Base-by-base conservation (phyloP, 37 sponge, comb jelly and placozoan species). In the Crambe crambe region DNA sequence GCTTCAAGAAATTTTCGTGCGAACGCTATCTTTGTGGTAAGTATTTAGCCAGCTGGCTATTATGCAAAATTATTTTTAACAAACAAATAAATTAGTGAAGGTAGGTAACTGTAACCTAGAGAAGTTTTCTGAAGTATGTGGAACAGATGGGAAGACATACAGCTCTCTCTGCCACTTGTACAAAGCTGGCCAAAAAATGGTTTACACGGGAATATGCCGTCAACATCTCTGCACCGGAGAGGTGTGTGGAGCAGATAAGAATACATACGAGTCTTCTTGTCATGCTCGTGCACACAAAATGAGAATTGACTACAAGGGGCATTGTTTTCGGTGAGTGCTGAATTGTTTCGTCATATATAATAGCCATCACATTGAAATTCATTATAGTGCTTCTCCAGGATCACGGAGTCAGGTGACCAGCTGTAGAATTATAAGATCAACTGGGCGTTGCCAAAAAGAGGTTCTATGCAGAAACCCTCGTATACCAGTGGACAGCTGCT, bases 221-320 rank as follows among this genome's bases (percentile, higher is more conserved):
- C 77, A 71, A 58, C 43, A 30, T 29, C 40, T 70, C 22, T 87
- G 87, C 66, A 67, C 36, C n/a, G 76, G 47, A 1, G 27, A 0
- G 29, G 87, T 87, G 54, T 87, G 87, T 76, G 87, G 87, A 27
- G 70, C 62, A 40, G 72, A 87, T 76, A 81, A 78, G 51, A 73
- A 47, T 39, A 87, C 82, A n/a, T 87, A 87, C 71, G 6, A 29
- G 0, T 87, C 87, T 30, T 3, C 71, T 34, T 87, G 87, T 58
- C 87, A 87, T 76, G 87, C 87, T 12, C 58, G 60, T 26, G 81
- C 87, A n/a, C 68, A 39, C 22, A 27, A 41, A 42, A 70, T 80
- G 56, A 42, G 87, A 36, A 43, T 81, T 39, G 81, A 87, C 70
- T 80, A 87, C 40, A 10, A 31, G 43, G 87, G 82, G 75, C 21